A percentile compares a stretch with the other conserved stretches of the same genome.
Evolutionary conservation across 2,797 vertebrate genomes (phyloP).

Genomic region (Scolopax bukidnonensis): DNA sequence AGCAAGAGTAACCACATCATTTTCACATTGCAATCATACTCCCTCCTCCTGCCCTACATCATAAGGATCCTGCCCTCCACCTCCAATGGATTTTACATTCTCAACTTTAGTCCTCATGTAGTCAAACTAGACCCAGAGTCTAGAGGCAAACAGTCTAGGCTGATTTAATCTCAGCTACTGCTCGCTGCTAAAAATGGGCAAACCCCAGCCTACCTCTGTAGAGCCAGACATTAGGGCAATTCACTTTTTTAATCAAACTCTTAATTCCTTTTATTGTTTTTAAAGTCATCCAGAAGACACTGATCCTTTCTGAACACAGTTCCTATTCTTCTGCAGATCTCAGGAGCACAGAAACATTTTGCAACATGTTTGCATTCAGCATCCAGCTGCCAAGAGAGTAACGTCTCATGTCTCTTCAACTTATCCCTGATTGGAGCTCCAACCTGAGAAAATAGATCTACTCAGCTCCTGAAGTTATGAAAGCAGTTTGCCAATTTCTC

Average conservation of each 20-base stretch:
- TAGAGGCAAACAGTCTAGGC: not conserved
- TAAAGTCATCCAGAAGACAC: not conserved
- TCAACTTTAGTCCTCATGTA: not conserved
- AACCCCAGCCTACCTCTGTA: not conserved
- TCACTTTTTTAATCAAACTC: not conserved
- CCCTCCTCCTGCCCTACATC: not conserved
- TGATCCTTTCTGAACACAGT: not conserved
- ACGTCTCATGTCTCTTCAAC: not conserved
- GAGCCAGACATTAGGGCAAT: not conserved
- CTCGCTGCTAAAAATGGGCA: not conserved
- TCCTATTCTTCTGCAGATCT: not conserved
- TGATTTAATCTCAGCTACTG: not conserved
- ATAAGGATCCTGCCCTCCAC: not conserved
- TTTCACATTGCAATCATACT: not conserved
- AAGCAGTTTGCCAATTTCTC: not conserved
- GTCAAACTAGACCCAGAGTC: not conserved
- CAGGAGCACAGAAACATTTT: not conserved
- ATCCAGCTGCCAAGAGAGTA: not conserved
- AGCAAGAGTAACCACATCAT: not conserved
- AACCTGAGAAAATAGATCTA: not conserved
- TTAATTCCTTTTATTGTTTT: not conserved
- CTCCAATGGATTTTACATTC: not conserved
- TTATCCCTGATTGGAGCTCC: not conserved
- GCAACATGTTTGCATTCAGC: not conserved
- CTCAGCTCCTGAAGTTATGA: not conserved